Percentiles rank a stretch among this genome's conserved stretches.
phyloP scores from a whole-genome alignment of 2,888 invertebrate species.

The Xestia c-nigrum region DNA sequence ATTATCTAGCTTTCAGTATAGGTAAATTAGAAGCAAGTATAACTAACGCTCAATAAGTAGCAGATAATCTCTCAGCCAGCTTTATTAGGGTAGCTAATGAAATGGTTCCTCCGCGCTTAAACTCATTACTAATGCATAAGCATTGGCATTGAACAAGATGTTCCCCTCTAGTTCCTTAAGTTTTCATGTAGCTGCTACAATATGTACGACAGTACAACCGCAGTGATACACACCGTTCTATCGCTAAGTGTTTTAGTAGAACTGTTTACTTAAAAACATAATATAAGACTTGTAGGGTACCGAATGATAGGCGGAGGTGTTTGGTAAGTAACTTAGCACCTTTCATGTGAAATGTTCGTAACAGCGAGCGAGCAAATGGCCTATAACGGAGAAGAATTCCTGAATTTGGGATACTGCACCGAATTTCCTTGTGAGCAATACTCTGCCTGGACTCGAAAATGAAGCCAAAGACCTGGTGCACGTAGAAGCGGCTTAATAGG shows the following conservation, averaged over 20 bases:
- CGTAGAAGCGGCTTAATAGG: not conserved
- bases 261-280: slow-evolving; percentile 26
- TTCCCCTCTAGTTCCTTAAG: slow-evolving; percentile 53
- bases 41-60: slow-evolving; percentile 42
- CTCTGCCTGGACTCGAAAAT: not conserved
- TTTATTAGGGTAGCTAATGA: slow-evolving; percentile 56
- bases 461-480: not conserved
- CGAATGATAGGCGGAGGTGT: not conserved
- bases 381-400: not conserved
- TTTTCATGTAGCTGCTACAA: slow-evolving; percentile 51
- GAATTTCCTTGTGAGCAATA: not conserved
- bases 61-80: slow-evolving; percentile 47
- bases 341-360: not conserved
- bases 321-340: not conserved
- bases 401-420: not conserved
- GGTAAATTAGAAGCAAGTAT: slow-evolving; percentile 17
- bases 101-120: slow-evolving; percentile 48
- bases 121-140: slow-evolving; percentile 53
- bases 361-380: not conserved
- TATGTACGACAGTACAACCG: slow-evolving; percentile 48
- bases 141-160: slow-evolving; percentile 55
- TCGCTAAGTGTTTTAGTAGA: slow-evolving; percentile 14
- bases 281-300: not conserved
- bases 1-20: not conserved
- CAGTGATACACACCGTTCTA: slow-evolving; percentile 33